These are phyloP conservation scores for Glossophaga mutica DNA, from an alignment of 2,797 vertebrate species.

Conservation along the genomic window DNA sequence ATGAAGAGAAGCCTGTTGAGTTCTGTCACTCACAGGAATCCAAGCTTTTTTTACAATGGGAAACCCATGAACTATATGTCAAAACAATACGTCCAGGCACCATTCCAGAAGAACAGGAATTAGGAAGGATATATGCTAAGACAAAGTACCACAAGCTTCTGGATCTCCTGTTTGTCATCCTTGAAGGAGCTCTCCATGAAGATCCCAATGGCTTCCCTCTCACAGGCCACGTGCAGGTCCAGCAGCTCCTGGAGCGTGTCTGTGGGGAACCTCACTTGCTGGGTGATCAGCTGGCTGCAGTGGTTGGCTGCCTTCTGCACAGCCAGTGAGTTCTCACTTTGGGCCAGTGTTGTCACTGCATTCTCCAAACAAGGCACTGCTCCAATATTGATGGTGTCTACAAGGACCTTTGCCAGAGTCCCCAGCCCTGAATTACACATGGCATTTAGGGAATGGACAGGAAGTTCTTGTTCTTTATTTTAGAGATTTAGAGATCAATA, in stretches of 20 bases:
- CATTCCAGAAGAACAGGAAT: neutral
- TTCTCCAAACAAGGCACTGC: slow-evolving; percentile 51
- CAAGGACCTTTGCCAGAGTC: neutral
- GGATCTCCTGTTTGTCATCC: slow-evolving; percentile 23
- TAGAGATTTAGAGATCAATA: neutral
- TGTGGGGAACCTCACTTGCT: neutral
- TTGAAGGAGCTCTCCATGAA: slow-evolving; percentile 49
- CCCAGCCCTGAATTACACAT: slow-evolving; percentile 26
- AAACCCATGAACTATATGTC: neutral
- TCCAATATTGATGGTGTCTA: slow-evolving; percentile 44
- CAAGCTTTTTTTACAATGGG: neutral
- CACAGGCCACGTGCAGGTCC: neutral
- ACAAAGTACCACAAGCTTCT: slow-evolving; percentile 1
- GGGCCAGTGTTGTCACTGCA: neutral
- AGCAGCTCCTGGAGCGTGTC: slow-evolving; percentile 44
- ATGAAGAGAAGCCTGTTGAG: neutral
- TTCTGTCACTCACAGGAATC: neutral
- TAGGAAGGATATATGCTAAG: neutral
- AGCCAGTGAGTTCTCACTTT: neutral
- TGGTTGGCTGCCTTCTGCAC: neutral
- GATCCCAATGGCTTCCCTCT: neutral
- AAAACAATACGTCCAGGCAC: neutral
- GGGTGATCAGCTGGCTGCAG: slow-evolving; percentile 13
- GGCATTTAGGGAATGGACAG: neutral
- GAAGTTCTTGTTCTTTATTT: neutral